Evolutionary conservation across 2,113 vertebrate genomes (phyloP).

Genomic region (Synodontis membranacea): DNA sequence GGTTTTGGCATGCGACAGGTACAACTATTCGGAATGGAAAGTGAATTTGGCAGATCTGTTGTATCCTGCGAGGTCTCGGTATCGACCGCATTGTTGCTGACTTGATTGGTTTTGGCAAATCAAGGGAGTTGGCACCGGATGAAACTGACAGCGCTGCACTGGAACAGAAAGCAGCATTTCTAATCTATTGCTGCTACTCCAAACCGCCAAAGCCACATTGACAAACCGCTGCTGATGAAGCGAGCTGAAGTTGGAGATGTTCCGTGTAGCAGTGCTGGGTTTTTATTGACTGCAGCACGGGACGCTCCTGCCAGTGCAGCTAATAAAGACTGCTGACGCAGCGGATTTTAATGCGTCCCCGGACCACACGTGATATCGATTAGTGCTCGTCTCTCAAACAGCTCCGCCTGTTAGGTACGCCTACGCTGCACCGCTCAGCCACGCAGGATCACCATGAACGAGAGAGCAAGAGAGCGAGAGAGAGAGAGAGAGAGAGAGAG

Average conservation of each 20-base stretch:
- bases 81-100: slow-evolving; percentile 1
- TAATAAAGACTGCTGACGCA: slow-evolving; percentile 49
- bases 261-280: slow-evolving; percentile 17
- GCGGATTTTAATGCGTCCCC: slow-evolving; percentile 55
- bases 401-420: slow-evolving; percentile 49
- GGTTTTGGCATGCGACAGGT: slow-evolving; percentile 5
- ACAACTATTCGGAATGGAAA: slow-evolving; percentile 8
- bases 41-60: slow-evolving; percentile 23
- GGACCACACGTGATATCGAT: slow-evolving; percentile 62
- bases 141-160: slow-evolving; percentile 9
- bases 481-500: background rate
- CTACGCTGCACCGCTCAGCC: slow-evolving; percentile 40
- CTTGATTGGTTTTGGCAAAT: slow-evolving; percentile 36
- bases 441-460: slow-evolving; percentile 39
- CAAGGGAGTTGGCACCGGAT: slow-evolving; percentile 3
- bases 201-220: slow-evolving; percentile 25
- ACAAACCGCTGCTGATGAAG: slow-evolving; percentile 31
- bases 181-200: slow-evolving; percentile 26
- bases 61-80: background rate
- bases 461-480: background rate
- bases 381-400: slow-evolving; percentile 62
- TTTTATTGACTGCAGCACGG: slow-evolving; percentile 36
- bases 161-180: slow-evolving; percentile 22
- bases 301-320: slow-evolving; percentile 21
- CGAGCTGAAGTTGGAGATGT: background rate